These are phyloP conservation scores for Microctonus brassicae DNA, from an alignment of 2,888 invertebrate species.

Conservation along the genomic window DNA sequence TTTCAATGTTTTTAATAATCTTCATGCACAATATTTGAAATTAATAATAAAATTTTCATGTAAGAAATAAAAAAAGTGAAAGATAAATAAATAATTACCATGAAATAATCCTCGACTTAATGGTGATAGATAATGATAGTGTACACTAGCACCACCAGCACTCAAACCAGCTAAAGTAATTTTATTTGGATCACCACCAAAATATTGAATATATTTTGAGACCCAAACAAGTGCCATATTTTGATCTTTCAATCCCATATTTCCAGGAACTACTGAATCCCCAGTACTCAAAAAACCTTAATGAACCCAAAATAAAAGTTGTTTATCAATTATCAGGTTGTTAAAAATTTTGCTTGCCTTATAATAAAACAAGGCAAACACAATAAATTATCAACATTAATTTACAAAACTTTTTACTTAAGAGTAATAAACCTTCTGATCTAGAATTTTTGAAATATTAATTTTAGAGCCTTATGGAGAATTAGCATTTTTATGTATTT, in stretches of 20 bases:
- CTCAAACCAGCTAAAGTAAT: conserved; percentile 79
- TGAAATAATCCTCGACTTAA: conserved; percentile 72
- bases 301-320: not conserved
- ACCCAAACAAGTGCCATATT: conserved; percentile 78
- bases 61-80: conserved; percentile 1
- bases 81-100: conserved; percentile 61
- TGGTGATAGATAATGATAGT: conserved; percentile 77
- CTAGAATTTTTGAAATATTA: too few species aligned
- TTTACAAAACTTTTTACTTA: too few species aligned
- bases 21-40: too few species aligned
- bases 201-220: conserved; percentile 75
- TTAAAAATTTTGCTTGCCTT: too few species aligned
- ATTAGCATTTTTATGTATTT: too few species aligned
- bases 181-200: conserved; percentile 79
- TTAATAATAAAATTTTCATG: too few species aligned
- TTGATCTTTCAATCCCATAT: conserved; percentile 81
- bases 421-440: too few species aligned
- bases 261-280: conserved; percentile 76
- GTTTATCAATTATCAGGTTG: not conserved
- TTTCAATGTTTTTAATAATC: too few species aligned
- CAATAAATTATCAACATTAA: too few species aligned
- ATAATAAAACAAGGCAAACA: too few species aligned
- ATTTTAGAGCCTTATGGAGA: too few species aligned
- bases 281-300: conserved; percentile 80
- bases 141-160: conserved; percentile 80